phyloP scores from a whole-genome alignment of 2,888 invertebrate species.

The Lycophotia porphyrea region DNA sequence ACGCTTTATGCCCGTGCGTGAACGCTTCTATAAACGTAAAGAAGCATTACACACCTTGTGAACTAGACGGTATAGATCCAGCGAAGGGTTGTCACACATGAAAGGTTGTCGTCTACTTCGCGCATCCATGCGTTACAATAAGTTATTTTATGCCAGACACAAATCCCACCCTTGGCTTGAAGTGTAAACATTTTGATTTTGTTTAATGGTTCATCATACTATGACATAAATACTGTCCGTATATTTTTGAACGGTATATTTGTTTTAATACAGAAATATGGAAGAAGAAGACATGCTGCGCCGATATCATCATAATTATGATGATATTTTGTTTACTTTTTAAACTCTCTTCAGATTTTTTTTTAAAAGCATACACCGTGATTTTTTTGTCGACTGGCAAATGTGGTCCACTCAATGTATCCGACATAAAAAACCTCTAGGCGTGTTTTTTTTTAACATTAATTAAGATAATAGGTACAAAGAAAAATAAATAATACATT shows the following conservation, averaged over 20 bases:
- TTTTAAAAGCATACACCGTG: neutral
- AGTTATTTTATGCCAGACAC: constrained; percentile 31
- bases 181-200: neutral
- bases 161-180: neutral
- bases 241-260: neutral
- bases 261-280: too few species aligned
- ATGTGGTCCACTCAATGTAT: too few species aligned
- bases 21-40: constrained; percentile 35
- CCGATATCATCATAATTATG: too few species aligned
- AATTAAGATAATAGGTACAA: too few species aligned
- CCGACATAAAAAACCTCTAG: too few species aligned
- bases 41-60: constrained; percentile 30
- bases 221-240: neutral
- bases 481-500: too few species aligned
- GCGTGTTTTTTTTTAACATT: too few species aligned
- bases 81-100: constrained; percentile 33
- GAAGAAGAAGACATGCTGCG: too few species aligned
- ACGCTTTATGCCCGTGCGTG: constrained; percentile 36
- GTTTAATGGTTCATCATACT: neutral
- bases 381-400: too few species aligned
- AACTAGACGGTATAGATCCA: constrained; percentile 17
- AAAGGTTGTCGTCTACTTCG: constrained; percentile 36
- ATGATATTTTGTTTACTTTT: neutral
- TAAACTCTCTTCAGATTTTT: neutral
- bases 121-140: constrained; percentile 15